Conservation (phyloP, 2,797 vertebrate species). For the Clamator glandarius region DNA sequence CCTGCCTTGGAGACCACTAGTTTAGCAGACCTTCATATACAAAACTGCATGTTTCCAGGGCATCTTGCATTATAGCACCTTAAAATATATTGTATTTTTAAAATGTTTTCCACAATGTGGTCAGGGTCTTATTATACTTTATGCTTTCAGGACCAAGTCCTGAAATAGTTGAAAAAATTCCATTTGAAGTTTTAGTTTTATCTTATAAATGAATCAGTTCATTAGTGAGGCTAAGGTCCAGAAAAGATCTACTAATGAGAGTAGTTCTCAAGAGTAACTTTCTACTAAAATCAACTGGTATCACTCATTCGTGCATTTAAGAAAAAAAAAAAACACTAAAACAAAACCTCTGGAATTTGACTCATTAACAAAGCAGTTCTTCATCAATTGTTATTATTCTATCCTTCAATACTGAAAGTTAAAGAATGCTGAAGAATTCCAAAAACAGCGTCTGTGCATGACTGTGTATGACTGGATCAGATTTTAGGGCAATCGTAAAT, state of each 20-base stretch:
- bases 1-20: neutral
- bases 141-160: neutral
- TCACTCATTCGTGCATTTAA: neutral
- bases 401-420: neutral
- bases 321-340: neutral
- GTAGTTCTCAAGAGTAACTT: neutral
- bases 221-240: neutral
- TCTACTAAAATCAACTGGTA: neutral
- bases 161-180: neutral
- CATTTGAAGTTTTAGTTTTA: neutral
- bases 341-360: neutral
- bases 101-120: neutral
- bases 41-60: neutral
- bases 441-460: neutral
- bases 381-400: neutral
- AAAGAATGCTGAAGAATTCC: neutral
- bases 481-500: conserved; percentile 24
- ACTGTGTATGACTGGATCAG: neutral
- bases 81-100: neutral
- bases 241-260: neutral
- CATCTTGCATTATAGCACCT: neutral
- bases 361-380: neutral
- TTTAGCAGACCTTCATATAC: neutral
- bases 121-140: neutral
- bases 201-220: neutral